phyloP scores from a whole-genome alignment of 2,888 invertebrate genomes.

The Pristionchus fissidentatus region DNA sequence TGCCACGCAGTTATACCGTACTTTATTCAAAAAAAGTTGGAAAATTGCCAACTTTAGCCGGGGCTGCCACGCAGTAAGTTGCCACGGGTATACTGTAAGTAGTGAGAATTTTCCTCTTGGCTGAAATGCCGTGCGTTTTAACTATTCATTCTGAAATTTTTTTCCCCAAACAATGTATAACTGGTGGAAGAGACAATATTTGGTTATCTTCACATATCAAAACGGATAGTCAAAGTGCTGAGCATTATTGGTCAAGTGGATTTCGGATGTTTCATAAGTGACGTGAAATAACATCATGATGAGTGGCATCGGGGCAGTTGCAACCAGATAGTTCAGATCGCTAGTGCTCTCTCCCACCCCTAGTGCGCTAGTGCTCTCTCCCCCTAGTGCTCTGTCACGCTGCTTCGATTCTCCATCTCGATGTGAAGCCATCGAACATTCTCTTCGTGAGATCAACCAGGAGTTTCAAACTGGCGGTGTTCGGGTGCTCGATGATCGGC shows the following conservation, averaged over 20 bases:
- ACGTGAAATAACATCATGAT: background rate
- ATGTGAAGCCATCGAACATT: slow-evolving; percentile 27
- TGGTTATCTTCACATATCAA: background rate
- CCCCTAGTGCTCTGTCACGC: slow-evolving; percentile 3
- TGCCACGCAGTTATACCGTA: no score
- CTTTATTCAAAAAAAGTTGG: no score
- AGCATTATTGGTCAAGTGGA: background rate
- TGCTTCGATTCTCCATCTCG: slow-evolving; percentile 16
- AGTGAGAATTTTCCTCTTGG: no score
- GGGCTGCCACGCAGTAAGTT: no score
- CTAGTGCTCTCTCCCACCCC: background rate
- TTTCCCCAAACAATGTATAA: background rate
- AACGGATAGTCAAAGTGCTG: background rate
- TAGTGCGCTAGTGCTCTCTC: background rate
- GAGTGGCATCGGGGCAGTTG: no score
- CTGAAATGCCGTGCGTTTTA: no score
- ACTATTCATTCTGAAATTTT: no score
- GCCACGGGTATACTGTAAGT: no score
- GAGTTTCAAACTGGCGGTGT: slow-evolving; percentile 31
- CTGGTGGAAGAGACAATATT: background rate
- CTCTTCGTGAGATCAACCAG: slow-evolving; percentile 31
- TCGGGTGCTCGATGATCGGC: slow-evolving; percentile 37
- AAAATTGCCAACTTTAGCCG: no score
- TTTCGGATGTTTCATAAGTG: background rate
- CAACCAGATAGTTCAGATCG: no score